phyloP scores from a whole-genome alignment of 2,113 vertebrate genomes.

The Trichomycterus rosablanca region DNA sequence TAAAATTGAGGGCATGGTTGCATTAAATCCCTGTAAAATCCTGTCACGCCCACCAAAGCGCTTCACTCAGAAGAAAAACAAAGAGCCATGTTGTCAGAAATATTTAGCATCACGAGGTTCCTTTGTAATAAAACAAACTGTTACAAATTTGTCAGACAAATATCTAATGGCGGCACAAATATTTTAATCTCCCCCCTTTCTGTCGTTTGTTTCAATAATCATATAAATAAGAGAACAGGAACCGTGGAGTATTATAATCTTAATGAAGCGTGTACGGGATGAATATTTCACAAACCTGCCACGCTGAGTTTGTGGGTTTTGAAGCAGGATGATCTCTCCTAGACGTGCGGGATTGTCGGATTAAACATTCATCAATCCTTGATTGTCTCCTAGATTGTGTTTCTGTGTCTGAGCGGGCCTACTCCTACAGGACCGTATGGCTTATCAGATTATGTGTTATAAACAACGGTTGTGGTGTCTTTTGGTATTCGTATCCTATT shows the following conservation, averaged over 20 bases:
- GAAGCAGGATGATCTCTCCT: conserved; percentile 63
- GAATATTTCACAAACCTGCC: conserved; percentile 74
- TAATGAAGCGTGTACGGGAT: conserved; percentile 72
- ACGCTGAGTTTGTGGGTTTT: conserved; percentile 65
- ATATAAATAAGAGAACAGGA: conserved; percentile 67
- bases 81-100: conserved; percentile 54
- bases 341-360: conserved; percentile 63
- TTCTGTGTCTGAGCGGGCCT: conserved; percentile 51
- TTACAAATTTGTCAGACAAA: conserved; percentile 74
- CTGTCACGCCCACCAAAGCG: not conserved
- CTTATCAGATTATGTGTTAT: conserved; percentile 36
- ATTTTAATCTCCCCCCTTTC: conserved; percentile 67
- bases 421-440: conserved; percentile 34
- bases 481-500: conserved; percentile 35
- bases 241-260: conserved; percentile 66
- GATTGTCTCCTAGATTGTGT: conserved; percentile 71
- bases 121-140: conserved; percentile 71
- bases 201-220: conserved; percentile 74
- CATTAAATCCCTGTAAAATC: conserved; percentile 2
- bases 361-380: conserved; percentile 74
- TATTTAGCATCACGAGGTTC: conserved; percentile 62
- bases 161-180: conserved; percentile 56
- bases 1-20: too few relatives aligned
- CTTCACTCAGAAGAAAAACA: not conserved
- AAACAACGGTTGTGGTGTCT: conserved; percentile 12